Conservation (phyloP, 2,888 invertebrate species). For the Hirudinaria manillensis region DNA sequence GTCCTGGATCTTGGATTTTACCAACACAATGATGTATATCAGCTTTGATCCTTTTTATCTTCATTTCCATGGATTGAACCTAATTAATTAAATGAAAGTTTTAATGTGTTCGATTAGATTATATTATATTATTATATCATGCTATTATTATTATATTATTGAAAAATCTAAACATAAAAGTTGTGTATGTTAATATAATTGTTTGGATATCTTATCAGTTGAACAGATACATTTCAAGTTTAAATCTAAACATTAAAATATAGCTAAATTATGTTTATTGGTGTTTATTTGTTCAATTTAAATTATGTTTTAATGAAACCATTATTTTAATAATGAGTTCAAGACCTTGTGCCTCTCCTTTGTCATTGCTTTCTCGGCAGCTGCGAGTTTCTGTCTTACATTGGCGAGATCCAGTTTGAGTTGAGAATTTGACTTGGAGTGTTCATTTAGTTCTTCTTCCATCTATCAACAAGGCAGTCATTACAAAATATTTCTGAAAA, state of each 20-base stretch:
- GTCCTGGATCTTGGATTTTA: conserved; percentile 69
- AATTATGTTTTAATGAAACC: background rate
- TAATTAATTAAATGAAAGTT: conserved; percentile 33
- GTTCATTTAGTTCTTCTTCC: conserved; percentile 73
- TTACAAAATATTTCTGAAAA: background rate
- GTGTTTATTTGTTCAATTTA: background rate
- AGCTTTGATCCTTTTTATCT: conserved; percentile 68
- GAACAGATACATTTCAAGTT: no score
- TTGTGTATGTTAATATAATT: no score
- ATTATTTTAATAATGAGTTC: background rate
- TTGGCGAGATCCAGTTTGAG: conserved; percentile 71
- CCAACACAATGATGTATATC: conserved; percentile 75
- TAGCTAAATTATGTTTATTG: no score
- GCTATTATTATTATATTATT: background rate
- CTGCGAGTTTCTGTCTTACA: conserved; percentile 69
- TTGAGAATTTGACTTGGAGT: conserved; percentile 68
- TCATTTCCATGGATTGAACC: conserved; percentile 55
- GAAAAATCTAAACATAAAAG: no score
- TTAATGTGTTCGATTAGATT: background rate
- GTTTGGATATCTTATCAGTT: no score
- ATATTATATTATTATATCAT: background rate
- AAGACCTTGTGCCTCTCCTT: conserved; percentile 59
- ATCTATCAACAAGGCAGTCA: conserved; percentile 55
- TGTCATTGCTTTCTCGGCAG: conserved; percentile 67
- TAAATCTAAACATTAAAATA: no score